Evolutionary conservation across 92 coral and sea anemone genomes (phyloP).

Genomic region (Zoanthus sociatus): DNA sequence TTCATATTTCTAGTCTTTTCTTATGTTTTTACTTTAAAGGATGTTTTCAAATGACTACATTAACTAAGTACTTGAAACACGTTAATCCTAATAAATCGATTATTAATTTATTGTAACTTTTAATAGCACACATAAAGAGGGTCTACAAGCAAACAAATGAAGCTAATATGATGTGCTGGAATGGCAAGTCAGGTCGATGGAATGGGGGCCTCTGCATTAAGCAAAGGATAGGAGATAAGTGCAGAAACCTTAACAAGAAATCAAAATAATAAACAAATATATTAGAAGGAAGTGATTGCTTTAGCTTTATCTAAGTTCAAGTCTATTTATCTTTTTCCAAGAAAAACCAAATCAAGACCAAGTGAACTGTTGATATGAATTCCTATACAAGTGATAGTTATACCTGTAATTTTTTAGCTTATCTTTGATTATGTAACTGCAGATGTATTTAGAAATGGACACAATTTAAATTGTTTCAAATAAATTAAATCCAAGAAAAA

Average conservation of each 20-base stretch:
- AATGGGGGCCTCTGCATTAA: constrained; percentile 6
- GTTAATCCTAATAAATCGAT: neutral
- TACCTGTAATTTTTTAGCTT: constrained; percentile 10
- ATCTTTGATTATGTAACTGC: constrained; percentile 8
- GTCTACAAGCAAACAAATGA: neutral
- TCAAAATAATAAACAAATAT: neutral
- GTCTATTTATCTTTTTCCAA: neutral
- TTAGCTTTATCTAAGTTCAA: neutral
- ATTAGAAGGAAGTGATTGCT: neutral
- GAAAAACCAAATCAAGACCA: neutral
- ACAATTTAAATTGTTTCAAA: constrained; percentile 6
- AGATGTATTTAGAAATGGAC: constrained; percentile 14
- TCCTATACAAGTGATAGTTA: neutral
- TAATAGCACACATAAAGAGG: neutral
- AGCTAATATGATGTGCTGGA: neutral
- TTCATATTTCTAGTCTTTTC: no score
- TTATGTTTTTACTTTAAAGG: no score
- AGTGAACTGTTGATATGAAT: neutral
- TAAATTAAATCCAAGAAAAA: constrained; percentile 13
- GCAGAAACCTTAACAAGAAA: neutral
- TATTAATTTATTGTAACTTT: neutral
- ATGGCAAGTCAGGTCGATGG: neutral
- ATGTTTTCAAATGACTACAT: neutral
- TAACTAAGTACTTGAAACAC: neutral
- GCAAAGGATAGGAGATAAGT: neutral